Base-by-base conservation (phyloP, 2,888 invertebrate species). In the Dermolepida albohirtum region DNA sequence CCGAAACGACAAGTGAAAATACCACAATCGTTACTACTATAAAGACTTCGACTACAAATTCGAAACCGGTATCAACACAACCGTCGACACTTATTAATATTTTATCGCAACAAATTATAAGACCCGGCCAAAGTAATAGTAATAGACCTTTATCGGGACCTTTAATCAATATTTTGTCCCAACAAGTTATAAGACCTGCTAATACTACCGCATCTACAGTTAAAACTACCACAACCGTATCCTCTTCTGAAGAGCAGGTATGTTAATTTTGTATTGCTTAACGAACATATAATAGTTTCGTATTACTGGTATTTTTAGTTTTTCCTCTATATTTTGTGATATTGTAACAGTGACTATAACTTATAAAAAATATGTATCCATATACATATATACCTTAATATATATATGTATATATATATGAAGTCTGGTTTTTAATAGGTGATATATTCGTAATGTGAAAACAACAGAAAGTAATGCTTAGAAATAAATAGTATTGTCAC, bases 71-170 rank as follows among this genome's bases (percentile, higher is more conserved):
- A n/a, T 76, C 79, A 5, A 75, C 81, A 6, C 81, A 82, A 73
- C 76, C 82, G 14, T 79, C 86, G 7, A 83, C 86, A 14, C 77
- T 87, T 50, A 86, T 86, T 1, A 86, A 87, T 76, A 85, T 87
- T 55, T 76, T 88, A 34, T 85, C 86, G 0, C 86, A 87, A 73
- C 87, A 87, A 75, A 79, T 83, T 17, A 79, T 85, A 34, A 81
- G 84, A 39, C 50, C 68, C 5, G 77, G 76, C 7, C 77, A 77
- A 63, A 77, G 77, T 69, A 78, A 75, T 59, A 74, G 75, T 55
- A 72, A 74, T 22, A 75, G 79, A 66, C 34, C 44, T 12, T 16
- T 59, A 34, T 76, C 76, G 10, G 75, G 81, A 34, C 81, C 82
- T 27, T 67, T 81, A 2, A 82, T 84, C 47, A 84, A 84, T 67